Percentiles rank a stretch among this genome's conserved stretches.
These are phyloP conservation scores for Danaus melanippus DNA, from an alignment of 1,140 invertebrate species.

Conservation along the genomic window DNA sequence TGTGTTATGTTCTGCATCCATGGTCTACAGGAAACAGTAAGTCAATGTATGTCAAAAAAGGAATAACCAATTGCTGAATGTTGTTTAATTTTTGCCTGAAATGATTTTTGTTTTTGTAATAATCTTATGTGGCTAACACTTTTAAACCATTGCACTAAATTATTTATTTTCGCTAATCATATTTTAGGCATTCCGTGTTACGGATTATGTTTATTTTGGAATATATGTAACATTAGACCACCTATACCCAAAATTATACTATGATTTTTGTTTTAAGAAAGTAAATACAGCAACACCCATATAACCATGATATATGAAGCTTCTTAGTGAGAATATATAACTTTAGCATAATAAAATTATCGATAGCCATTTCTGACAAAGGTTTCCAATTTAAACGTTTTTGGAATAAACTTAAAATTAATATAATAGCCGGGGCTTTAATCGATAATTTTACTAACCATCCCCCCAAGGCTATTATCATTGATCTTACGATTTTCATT, in stretches of 20 bases:
- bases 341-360: conserved; percentile 1
- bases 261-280: too few species aligned
- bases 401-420: too few species aligned
- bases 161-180: conserved; percentile 46
- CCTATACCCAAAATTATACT: conserved; percentile 9
- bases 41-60: conserved; percentile 70
- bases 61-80: conserved; percentile 41
- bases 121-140: conserved; percentile 66
- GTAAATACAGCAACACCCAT: too few species aligned
- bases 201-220: conserved; percentile 10
- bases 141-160: conserved; percentile 38
- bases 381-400: too few species aligned
- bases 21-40: conserved; percentile 80
- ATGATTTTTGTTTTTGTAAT: conserved; percentile 37
- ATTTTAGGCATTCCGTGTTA: conserved; percentile 8
- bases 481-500: conserved; percentile 14
- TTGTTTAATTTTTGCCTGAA: conserved; percentile 55
- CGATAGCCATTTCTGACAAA: background rate
- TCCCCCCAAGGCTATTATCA: conserved; percentile 9
- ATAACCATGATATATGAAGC: conserved; percentile 5
- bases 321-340: conserved; percentile 4
- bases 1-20: conserved; percentile 69
- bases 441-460: conserved; percentile 24
- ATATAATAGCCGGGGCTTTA: too few species aligned
- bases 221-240: conserved; percentile 8